Percentiles rank a stretch among this genome's conserved stretches.
Evolutionary conservation across 2,888 invertebrate species (phyloP).

Genomic region (Nomada fabriciana): DNA sequence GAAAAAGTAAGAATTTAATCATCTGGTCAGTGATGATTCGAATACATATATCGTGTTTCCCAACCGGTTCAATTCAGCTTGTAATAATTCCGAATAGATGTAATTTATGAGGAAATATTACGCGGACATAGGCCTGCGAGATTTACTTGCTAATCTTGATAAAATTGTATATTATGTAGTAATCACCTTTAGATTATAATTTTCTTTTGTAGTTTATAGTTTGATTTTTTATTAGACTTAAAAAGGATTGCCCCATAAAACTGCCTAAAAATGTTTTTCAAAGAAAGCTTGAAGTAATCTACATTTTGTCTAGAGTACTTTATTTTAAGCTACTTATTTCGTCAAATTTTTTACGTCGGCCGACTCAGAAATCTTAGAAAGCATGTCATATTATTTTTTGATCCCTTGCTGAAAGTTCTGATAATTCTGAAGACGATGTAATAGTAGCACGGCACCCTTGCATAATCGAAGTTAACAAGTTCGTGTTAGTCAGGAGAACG

Average conservation of each 20-base stretch:
- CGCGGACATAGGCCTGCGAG: neutral
- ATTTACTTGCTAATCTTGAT: neutral
- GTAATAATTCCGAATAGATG: neutral
- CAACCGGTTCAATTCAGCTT: neutral
- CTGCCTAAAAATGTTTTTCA: neutral
- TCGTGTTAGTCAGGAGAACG: conserved; percentile 3
- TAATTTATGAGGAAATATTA: neutral
- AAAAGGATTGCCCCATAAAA: neutral
- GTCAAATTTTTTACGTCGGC: neutral
- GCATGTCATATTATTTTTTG: neutral
- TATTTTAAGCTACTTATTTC: neutral
- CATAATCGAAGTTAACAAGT: conserved; percentile 32
- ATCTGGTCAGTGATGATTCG: neutral
- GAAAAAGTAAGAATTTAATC: neutral
- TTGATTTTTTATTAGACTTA: neutral
- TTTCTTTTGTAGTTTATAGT: neutral
- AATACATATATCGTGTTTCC: neutral
- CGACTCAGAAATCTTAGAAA: neutral
- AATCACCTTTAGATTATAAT: neutral
- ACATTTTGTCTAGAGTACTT: too few relatives aligned
- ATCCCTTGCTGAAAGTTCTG: too few relatives aligned
- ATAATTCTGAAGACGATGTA: neutral
- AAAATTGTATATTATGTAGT: neutral
- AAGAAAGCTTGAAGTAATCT: too few relatives aligned
- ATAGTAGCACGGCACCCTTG: conserved; percentile 8